These are phyloP conservation scores for Parochlus steinenii DNA, from an alignment of 2,888 invertebrate genomes.

Conservation along the genomic window DNA sequence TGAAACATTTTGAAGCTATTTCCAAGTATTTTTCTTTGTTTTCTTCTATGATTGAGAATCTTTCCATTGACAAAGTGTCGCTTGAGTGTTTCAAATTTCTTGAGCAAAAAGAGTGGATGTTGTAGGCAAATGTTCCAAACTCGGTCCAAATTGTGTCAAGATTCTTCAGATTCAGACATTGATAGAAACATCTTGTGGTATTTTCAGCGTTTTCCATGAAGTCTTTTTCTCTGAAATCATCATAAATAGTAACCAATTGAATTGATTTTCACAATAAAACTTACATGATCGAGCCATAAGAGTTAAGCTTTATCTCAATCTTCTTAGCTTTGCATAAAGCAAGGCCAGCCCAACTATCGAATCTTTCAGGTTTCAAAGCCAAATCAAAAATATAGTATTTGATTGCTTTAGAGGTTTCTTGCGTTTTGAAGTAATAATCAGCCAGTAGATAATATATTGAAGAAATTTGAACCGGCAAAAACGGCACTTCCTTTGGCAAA, in stretches of 20 bases:
- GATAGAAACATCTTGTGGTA: constrained; percentile 64
- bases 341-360: constrained; percentile 88
- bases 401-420: constrained; percentile 55
- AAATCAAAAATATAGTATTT: constrained; percentile 74
- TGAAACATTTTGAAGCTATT: constrained; percentile 63
- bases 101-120: constrained; percentile 79
- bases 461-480: constrained; percentile 42
- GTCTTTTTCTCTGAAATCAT: constrained; percentile 33
- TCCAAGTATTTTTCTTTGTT: constrained; percentile 65
- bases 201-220: constrained; percentile 52
- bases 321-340: constrained; percentile 63
- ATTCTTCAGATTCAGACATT: constrained; percentile 54
- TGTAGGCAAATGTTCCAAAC: constrained; percentile 79
- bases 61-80: constrained; percentile 55
- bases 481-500: constrained; percentile 35
- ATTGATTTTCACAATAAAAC: too few species aligned
- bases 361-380: constrained; percentile 56
- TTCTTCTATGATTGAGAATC: constrained; percentile 54
- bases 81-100: constrained; percentile 67
- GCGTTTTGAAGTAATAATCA: constrained; percentile 83
- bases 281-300: constrained; percentile 43
- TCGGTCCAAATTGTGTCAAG: constrained; percentile 52
- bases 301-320: constrained; percentile 66
- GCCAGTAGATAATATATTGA: constrained; percentile 81
- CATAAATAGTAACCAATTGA: not conserved